A percentile compares a stretch with the other conserved stretches of the same genome.
Evolutionary conservation across 1,140 invertebrate genomes (phyloP).

Genomic region (Euura saliciscinereae): DNA sequence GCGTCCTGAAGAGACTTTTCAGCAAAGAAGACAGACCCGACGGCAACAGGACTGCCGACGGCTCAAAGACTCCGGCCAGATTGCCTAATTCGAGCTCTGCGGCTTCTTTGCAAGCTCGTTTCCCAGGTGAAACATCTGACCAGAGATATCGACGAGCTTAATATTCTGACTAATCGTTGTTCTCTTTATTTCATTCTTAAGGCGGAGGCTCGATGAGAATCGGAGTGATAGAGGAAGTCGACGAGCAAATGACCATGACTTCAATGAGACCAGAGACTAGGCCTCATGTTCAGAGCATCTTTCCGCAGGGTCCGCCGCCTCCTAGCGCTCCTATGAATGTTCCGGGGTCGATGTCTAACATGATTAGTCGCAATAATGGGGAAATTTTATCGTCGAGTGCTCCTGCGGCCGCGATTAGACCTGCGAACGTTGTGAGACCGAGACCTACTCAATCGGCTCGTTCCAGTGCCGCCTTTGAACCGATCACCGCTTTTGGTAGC

Average conservation of each 20-base stretch:
- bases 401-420: conserved; percentile 23
- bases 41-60: conserved; percentile 24
- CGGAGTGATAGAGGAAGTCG: conserved; percentile 81
- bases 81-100: conserved; percentile 45
- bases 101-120: conserved; percentile 45
- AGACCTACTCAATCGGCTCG: conserved; percentile 28
- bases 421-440: conserved; percentile 10
- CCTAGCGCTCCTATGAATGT: conserved; percentile 52
- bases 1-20: conserved; percentile 75
- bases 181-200: conserved; percentile 23
- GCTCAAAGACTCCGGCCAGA: conserved; percentile 43
- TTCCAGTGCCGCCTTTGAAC: conserved; percentile 34
- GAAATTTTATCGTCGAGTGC: conserved; percentile 61
- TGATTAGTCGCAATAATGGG: conserved; percentile 60
- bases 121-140: conserved; percentile 38
- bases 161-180: conserved; percentile 38
- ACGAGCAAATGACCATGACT: conserved; percentile 79
- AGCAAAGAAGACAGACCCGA: conserved; percentile 70
- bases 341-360: conserved; percentile 45
- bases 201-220: conserved; percentile 70
- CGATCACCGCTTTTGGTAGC: conserved; percentile 22
- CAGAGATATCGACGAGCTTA: conserved; percentile 32
- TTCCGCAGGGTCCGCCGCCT: conserved; percentile 51
- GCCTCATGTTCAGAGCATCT: conserved; percentile 56
- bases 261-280: conserved; percentile 68